These are phyloP conservation scores for Clinocottus analis DNA, from an alignment of 2,113 vertebrate species.

Conservation along the genomic window DNA sequence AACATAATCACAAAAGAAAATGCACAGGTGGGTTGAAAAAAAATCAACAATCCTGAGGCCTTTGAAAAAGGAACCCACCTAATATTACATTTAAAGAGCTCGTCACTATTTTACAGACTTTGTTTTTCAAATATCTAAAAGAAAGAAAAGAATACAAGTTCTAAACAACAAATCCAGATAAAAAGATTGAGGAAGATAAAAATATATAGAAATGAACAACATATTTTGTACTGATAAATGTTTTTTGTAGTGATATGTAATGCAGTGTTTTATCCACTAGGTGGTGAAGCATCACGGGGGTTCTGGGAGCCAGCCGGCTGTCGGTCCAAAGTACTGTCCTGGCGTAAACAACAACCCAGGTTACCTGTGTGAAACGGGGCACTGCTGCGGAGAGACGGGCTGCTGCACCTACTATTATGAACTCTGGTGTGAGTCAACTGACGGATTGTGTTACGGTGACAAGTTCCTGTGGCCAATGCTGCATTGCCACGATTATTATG, in stretches of 20 bases:
- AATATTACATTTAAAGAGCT: neutral
- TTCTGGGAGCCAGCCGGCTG: slow-evolving; percentile 72
- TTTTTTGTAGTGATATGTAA: slow-evolving; percentile 9
- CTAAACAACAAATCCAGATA: neutral
- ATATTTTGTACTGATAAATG: no score
- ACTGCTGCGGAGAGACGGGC: slow-evolving; percentile 96
- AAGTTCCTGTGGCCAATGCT: neutral
- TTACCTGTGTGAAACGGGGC: slow-evolving; percentile 95
- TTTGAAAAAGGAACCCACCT: no score
- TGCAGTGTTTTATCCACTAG: slow-evolving; percentile 71
- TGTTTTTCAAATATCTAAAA: neutral
- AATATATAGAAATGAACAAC: neutral
- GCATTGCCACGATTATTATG: neutral
- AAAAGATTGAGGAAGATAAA: neutral
- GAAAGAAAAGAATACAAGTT: neutral
- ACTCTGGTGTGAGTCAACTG: slow-evolving; percentile 94
- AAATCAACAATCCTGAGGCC: no score
- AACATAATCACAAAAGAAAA: no score
- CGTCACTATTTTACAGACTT: neutral
- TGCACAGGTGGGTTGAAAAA: no score
- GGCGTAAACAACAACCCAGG: slow-evolving; percentile 89
- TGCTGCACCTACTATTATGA: slow-evolving; percentile 99
- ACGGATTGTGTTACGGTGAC: neutral
- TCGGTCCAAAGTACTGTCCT: slow-evolving; percentile 87
- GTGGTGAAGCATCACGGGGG: slow-evolving; percentile 77